Evolutionary conservation across 2,797 vertebrate genomes (phyloP), one percentile per base, ranked within the genome.

Genomic region (Adrianichthys oophorus): DNA sequence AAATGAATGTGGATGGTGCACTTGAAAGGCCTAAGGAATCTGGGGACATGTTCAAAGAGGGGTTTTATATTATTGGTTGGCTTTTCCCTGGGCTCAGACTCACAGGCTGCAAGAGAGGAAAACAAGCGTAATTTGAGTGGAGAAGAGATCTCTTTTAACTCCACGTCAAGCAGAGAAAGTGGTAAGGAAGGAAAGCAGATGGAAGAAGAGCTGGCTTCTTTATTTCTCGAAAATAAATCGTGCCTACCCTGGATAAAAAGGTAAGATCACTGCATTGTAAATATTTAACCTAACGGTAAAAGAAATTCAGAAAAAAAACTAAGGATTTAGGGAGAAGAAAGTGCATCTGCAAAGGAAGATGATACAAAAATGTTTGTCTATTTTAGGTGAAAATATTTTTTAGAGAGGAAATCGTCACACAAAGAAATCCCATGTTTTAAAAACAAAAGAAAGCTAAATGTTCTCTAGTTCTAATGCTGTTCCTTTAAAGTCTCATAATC

Each of bases 1-100:
- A 92, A 92, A 88, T 89, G 79, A 87, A 85, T 78, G n/a, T 67
- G 80, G 81, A 90, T 82, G 70, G 78, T 26, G 40, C 48, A 70
- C 60, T 81, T 88, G 83, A 90, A 89, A 85, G 78, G 45, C 69
- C 44, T 3, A 14, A 24, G 41, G 68, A 71, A 87, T 83, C 86
- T 76, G 68, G 79, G 82, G 85, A 89, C 77, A 70, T 19, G 76
- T 83, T 82, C 80, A 80, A 85, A 88, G 84, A 84, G 54, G 62
- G 72, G 70, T 77, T 59, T 87, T 79, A 83, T 76, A 77, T 78
- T 88, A 66, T 83, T 54, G 58, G 70, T 52, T 58, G 54, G 23
- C 4, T 77, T 65, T 56, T 83, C 80, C 82, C 79, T 54, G 53
- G 66, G 71, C 81, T 70, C 80, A 16, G 62, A 52, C 75, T 78